A percentile compares a stretch with the other conserved stretches of the same genome.
These are phyloP conservation scores for Heliothis subflexa DNA, from an alignment of 1,140 invertebrate species.

Conservation along the genomic window DNA sequence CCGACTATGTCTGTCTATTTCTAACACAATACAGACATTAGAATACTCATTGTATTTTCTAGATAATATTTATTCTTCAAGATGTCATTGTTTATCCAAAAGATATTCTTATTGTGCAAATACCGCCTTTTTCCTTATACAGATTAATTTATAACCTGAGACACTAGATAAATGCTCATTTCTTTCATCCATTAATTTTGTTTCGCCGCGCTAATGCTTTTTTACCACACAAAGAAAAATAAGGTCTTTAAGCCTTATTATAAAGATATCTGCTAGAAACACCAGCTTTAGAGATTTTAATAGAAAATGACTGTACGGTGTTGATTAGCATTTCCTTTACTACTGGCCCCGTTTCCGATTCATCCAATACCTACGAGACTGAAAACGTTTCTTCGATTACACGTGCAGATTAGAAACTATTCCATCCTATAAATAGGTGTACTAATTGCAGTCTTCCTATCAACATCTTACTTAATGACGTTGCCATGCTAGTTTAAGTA, in stretches of 20 bases:
- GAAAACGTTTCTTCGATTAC: neutral
- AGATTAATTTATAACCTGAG: neutral
- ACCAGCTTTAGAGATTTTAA: neutral
- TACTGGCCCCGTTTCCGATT: constrained; percentile 13
- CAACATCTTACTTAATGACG: constrained; percentile 19
- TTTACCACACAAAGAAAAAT: neutral
- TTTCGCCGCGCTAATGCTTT: neutral
- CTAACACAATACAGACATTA: no score
- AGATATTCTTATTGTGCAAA: neutral
- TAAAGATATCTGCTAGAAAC: constrained; percentile 1
- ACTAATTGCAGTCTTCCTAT: constrained; percentile 26
- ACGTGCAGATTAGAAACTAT: constrained; percentile 13
- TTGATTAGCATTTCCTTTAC: neutral
- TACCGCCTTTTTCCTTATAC: neutral
- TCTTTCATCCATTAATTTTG: constrained; percentile 8
- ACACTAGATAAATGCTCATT: neutral
- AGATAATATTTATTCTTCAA: neutral
- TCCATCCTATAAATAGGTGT: constrained; percentile 14
- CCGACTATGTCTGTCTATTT: no score
- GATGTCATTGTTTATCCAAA: neutral
- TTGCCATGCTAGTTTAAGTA: constrained; percentile 24
- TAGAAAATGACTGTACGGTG: neutral
- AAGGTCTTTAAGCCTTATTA: neutral
- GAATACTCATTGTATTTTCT: neutral
- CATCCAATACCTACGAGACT: neutral